Percentiles rank a stretch among this genome's conserved stretches.
These are phyloP conservation scores for Acleris literana DNA, from an alignment of 2,888 invertebrate genomes.

Conservation along the genomic window DNA sequence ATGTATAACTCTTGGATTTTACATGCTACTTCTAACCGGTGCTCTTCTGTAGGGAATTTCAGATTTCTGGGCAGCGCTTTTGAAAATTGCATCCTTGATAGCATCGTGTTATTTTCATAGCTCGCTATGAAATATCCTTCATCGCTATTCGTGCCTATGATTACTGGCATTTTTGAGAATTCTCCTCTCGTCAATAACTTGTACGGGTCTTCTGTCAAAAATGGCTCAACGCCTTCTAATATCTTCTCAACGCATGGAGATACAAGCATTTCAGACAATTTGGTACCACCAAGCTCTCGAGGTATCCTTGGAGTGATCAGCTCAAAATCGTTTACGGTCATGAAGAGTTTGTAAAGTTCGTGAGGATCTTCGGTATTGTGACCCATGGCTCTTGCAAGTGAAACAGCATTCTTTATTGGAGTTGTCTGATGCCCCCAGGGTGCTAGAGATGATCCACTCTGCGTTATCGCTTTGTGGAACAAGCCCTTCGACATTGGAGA, in stretches of 20 bases:
- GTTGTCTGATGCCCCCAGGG: slow-evolving; percentile 66
- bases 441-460: slow-evolving; percentile 67
- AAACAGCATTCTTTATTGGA: slow-evolving; percentile 61
- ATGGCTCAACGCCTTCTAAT: slow-evolving; percentile 66
- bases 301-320: slow-evolving; percentile 18
- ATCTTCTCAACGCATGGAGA: slow-evolving; percentile 55
- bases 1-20: slow-evolving; percentile 66
- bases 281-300: slow-evolving; percentile 11
- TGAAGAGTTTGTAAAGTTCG: slow-evolving; percentile 53
- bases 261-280: slow-evolving; percentile 17
- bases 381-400: slow-evolving; percentile 63
- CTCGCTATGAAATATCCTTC: slow-evolving; percentile 63
- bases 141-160: slow-evolving; percentile 60
- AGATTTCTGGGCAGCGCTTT: slow-evolving; percentile 65
- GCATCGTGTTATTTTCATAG: slow-evolving; percentile 59
- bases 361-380: slow-evolving; percentile 55
- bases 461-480: slow-evolving; percentile 70
- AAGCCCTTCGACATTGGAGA: slow-evolving; percentile 70
- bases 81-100: slow-evolving; percentile 53
- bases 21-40: slow-evolving; percentile 48
- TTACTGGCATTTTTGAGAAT: slow-evolving; percentile 67
- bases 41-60: slow-evolving; percentile 50
- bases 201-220: slow-evolving; percentile 61
- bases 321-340: slow-evolving; percentile 13
- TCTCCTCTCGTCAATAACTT: slow-evolving; percentile 56